A percentile compares a stretch with the other conserved stretches of the same genome.
Conservation (phyloP, 1,140 invertebrate genomes). For the Vanessa tameamea region DNA sequence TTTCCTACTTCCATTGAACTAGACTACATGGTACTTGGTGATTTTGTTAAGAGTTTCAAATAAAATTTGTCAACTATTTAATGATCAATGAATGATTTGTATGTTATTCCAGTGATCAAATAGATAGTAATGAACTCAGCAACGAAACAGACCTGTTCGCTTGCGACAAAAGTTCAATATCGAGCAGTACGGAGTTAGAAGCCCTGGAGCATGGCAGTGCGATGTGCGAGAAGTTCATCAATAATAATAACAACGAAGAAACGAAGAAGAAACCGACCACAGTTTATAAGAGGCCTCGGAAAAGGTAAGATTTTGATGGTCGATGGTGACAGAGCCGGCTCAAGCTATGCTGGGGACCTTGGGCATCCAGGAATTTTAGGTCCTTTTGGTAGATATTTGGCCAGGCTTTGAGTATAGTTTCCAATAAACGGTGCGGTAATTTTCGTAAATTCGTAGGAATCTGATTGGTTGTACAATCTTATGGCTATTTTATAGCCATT, state of each 20-base stretch:
- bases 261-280: slow-evolving; percentile 50
- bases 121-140: slow-evolving; percentile 72
- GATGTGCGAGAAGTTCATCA: slow-evolving; percentile 63
- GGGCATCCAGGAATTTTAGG: too few species aligned
- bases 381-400: too few species aligned
- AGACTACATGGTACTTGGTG: too few species aligned
- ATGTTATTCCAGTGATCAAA: slow-evolving; percentile 56
- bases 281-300: slow-evolving; percentile 57
- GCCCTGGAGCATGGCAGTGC: slow-evolving; percentile 39
- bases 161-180: slow-evolving; percentile 67
- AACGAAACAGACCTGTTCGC: slow-evolving; percentile 75
- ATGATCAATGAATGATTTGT: not conserved
- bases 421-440: too few species aligned
- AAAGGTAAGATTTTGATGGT: slow-evolving; percentile 61
- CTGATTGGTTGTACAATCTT: too few species aligned
- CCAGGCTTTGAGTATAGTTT: too few species aligned
- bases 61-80: not conserved
- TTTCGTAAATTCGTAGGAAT: too few species aligned
- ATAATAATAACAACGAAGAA: slow-evolving; percentile 73
- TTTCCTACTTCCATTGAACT: too few species aligned
- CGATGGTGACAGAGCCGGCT: too few species aligned
- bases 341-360: too few species aligned
- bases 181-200: slow-evolving; percentile 61
- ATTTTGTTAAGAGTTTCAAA: too few species aligned
- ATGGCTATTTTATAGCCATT: too few species aligned